phyloP scores from a whole-genome alignment of 2,797 vertebrate species.

The Falco rusticolus region DNA sequence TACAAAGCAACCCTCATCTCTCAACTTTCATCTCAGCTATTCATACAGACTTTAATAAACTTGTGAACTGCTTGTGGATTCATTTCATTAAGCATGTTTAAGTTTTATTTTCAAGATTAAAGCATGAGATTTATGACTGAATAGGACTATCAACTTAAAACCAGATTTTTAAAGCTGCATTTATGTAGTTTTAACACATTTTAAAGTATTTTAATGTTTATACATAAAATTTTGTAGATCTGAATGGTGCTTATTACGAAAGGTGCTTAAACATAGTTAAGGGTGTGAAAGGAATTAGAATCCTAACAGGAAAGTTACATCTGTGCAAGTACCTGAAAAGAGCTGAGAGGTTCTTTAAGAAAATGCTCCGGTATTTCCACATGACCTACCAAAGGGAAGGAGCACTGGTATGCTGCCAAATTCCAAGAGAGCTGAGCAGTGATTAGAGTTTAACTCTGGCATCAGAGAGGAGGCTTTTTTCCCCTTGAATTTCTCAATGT shows the following conservation, averaged over 20 bases:
- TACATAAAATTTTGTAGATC: background rate
- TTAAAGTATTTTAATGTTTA: background rate
- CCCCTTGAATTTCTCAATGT: constrained; percentile 3
- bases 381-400: constrained; percentile 50
- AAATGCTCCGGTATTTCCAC: constrained; percentile 54
- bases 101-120: background rate
- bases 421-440: constrained; percentile 66
- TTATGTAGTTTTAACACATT: background rate
- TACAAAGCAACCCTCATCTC: background rate
- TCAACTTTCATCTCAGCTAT: background rate
- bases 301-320: background rate
- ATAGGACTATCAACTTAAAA: background rate
- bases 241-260: background rate
- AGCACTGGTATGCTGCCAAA: constrained; percentile 41
- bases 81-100: background rate
- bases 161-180: background rate
- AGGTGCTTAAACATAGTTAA: background rate
- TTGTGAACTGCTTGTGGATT: background rate
- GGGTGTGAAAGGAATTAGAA: background rate
- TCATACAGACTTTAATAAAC: background rate
- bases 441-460: constrained; percentile 71
- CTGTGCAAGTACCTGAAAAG: constrained; percentile 40
- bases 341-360: constrained; percentile 58
- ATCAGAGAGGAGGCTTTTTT: constrained; percentile 21
- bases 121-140: background rate